Conservation (phyloP, 2,797 vertebrate species). For the Bucorvus abyssinicus region DNA sequence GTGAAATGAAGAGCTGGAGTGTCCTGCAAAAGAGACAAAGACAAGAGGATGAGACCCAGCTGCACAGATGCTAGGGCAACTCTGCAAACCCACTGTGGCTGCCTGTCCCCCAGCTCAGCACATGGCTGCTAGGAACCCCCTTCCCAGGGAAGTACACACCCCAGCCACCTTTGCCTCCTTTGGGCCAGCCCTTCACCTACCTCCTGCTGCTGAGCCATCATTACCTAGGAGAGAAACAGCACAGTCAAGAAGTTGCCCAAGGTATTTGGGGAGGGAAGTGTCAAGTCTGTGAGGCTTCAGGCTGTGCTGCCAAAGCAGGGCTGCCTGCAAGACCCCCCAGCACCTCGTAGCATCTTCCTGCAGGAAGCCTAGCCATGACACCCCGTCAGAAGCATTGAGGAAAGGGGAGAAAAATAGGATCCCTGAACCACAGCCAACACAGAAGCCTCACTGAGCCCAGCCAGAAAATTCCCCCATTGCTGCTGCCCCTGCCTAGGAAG, state of each 20-base stretch:
- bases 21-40: background rate
- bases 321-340: background rate
- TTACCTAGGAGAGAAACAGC: background rate
- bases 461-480: rapidly evolving
- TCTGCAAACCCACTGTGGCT: background rate
- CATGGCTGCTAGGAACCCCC: rapidly evolving
- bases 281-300: background rate
- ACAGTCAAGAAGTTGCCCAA: background rate
- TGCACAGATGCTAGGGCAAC: background rate
- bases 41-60: background rate
- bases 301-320: rapidly evolving
- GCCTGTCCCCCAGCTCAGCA: background rate
- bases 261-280: background rate
- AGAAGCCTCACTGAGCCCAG: rapidly evolving
- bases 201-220: background rate
- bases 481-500: background rate
- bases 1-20: background rate
- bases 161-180: rapidly evolving
- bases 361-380: background rate
- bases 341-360: background rate
- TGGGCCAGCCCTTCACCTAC: background rate
- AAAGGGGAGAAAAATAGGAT: background rate
- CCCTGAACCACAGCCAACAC: background rate
- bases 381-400: background rate
- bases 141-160: background rate